Evolutionary conservation across 2,113 vertebrate genomes (phyloP), one percentile per base, ranked within the genome.

Genomic region (Apteryx mantelli): DNA sequence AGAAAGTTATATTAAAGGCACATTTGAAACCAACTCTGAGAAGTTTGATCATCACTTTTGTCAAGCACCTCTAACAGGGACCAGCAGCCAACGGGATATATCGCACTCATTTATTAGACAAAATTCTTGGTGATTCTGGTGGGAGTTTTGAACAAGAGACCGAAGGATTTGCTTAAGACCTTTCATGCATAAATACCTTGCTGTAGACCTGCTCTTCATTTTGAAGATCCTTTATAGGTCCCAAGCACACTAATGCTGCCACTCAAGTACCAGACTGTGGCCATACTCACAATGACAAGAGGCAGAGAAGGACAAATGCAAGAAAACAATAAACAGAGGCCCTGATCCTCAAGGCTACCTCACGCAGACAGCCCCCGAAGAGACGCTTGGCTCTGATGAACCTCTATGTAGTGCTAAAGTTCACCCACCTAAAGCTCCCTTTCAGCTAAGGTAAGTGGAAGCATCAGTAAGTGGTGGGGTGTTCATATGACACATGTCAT

Each of bases 41-140:
- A 89, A 92, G 55, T 91, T 36, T 87, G 82, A 94, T 95, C 63
- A 75, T 32, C 48, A 28, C 28, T 88, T 71, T 85, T 69, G 64
- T 77, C 38, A 81, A 79, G 16, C 16, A 36, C 64, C 60, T 92
- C 91, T 73, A 93, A 66, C 56, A 32, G 0, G 0, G 50, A 82
- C 81, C 74, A 63, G 56, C 52, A 78, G 55, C 81, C 56, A 90
- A 91, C 21, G 40, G 66, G 70, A 89, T 74, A 88, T 73, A 46
- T 20, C 13, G 69, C 30, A 73, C 18, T 73, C 53, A 58, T 38
- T 48, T 76, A 89, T 85, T 26, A 68, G 61, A 42, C 30, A 66
- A 69, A 89, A 87, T 69, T 76, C 84, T 26, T 65, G 11, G 7
- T 26, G 82, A 42, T 65, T 86, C 61, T 48, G 68, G 32, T 1